These are phyloP conservation scores for Belgica antarctica DNA, from an alignment of 2,888 invertebrate species.

Conservation along the genomic window DNA sequence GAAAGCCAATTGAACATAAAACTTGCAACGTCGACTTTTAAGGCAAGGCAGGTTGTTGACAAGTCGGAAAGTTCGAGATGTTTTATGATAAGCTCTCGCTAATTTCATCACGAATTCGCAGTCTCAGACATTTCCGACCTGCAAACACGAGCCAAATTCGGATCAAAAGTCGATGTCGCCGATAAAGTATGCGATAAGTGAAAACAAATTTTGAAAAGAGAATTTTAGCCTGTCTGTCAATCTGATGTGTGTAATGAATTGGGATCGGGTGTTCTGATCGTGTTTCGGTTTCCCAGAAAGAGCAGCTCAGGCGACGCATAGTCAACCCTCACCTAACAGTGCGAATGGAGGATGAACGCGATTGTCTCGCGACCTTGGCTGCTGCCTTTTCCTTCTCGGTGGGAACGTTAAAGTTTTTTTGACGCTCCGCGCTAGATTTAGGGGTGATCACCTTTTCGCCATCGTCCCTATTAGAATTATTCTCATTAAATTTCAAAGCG, in stretches of 20 bases:
- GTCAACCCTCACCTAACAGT: constrained; percentile 35
- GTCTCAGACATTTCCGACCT: too few species aligned
- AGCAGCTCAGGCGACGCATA: background rate
- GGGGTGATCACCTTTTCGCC: constrained; percentile 1
- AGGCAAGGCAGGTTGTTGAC: too few species aligned
- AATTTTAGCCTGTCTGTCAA: constrained; percentile 25
- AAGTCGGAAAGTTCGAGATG: too few species aligned
- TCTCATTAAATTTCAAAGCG: constrained; percentile 29
- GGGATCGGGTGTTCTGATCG: background rate
- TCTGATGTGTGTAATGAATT: constrained; percentile 1
- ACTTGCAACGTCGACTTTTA: too few species aligned
- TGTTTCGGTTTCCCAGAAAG: constrained; percentile 4
- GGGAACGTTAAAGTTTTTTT: constrained; percentile 35
- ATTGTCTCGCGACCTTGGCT: background rate
- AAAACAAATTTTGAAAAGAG: constrained; percentile 4
- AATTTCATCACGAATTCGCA: too few species aligned
- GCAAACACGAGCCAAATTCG: background rate
- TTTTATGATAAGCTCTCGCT: too few species aligned
- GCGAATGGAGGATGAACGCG: constrained; percentile 16
- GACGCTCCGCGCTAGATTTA: constrained; percentile 31
- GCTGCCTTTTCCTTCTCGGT: constrained; percentile 20
- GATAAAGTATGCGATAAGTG: background rate
- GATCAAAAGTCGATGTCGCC: background rate
- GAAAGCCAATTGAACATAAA: background rate
- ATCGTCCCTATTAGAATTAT: constrained; percentile 33